Conservation (phyloP, 1,140 invertebrate genomes). For the Pemphigus obesinymphae region DNA sequence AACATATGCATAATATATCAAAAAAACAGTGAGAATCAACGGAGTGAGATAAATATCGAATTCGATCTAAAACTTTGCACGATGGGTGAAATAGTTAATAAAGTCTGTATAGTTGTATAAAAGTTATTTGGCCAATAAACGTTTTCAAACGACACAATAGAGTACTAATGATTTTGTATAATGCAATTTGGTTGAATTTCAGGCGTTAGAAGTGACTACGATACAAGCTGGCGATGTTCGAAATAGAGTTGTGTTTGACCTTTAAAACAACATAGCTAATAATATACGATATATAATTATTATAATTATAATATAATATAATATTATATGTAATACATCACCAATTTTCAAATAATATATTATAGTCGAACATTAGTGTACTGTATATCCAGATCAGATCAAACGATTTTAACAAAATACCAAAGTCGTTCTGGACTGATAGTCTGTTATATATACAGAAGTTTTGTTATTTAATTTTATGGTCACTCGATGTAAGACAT, state of each 20-base stretch:
- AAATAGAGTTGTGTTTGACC: neutral
- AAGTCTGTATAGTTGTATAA: neutral
- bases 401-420: too few relatives aligned
- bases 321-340: too few relatives aligned
- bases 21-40: too few relatives aligned
- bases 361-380: too few relatives aligned
- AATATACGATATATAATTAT: too few relatives aligned
- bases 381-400: too few relatives aligned
- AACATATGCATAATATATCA: neutral
- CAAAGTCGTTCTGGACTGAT: too few relatives aligned
- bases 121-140: neutral
- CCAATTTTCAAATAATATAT: too few relatives aligned
- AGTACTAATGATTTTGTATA: neutral
- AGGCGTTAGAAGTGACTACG: neutral
- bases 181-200: neutral
- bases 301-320: too few relatives aligned
- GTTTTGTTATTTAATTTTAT: too few relatives aligned
- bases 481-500: too few relatives aligned
- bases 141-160: neutral
- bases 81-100: neutral
- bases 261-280: neutral
- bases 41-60: neutral
- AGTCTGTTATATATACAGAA: too few relatives aligned
- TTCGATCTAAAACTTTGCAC: neutral
- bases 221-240: neutral